A percentile compares a stretch with the other conserved stretches of the same genome.
Conservation (phyloP, 1,140 invertebrate genomes). For the Oryzaephilus surinamensis region DNA sequence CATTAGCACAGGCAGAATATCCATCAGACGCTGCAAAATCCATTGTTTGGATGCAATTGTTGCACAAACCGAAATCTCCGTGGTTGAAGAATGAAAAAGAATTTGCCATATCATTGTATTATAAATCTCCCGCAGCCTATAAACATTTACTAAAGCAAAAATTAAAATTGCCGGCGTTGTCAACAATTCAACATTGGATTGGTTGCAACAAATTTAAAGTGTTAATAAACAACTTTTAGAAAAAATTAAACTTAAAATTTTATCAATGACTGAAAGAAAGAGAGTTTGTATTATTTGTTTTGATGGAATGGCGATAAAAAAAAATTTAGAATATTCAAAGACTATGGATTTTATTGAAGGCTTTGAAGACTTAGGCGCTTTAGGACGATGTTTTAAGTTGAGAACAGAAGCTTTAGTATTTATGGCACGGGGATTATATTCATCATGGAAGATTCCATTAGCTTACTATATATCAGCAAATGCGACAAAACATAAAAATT, state of each 20-base stretch:
- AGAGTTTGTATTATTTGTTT: slow-evolving; percentile 9
- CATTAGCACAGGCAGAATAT: too few species aligned
- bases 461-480: slow-evolving; percentile 8
- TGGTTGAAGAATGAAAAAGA: slow-evolving; percentile 3
- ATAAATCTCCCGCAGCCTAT: slow-evolving; percentile 10
- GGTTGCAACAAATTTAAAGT: slow-evolving; percentile 2
- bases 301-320: slow-evolving; percentile 18
- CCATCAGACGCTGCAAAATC: too few species aligned
- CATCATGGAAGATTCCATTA: slow-evolving; percentile 12
- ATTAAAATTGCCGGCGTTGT: slow-evolving; percentile 3
- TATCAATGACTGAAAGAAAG: slow-evolving; percentile 3
- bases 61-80: too few species aligned
- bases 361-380: slow-evolving; percentile 14
- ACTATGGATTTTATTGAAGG: slow-evolving; percentile 15
- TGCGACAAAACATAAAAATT: neutral
- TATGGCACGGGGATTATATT: slow-evolving; percentile 8
- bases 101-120: slow-evolving; percentile 3
- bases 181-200: slow-evolving; percentile 8
- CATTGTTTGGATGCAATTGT: too few species aligned
- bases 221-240: slow-evolving; percentile 3
- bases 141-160: slow-evolving; percentile 7
- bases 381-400: slow-evolving; percentile 3
- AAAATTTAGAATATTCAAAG: slow-evolving; percentile 10
- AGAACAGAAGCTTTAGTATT: slow-evolving; percentile 15
- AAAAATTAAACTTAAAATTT: slow-evolving; percentile 7